Base-by-base conservation (phyloP, 1,140 invertebrate species). In the Drosophila parabipectinata region DNA sequence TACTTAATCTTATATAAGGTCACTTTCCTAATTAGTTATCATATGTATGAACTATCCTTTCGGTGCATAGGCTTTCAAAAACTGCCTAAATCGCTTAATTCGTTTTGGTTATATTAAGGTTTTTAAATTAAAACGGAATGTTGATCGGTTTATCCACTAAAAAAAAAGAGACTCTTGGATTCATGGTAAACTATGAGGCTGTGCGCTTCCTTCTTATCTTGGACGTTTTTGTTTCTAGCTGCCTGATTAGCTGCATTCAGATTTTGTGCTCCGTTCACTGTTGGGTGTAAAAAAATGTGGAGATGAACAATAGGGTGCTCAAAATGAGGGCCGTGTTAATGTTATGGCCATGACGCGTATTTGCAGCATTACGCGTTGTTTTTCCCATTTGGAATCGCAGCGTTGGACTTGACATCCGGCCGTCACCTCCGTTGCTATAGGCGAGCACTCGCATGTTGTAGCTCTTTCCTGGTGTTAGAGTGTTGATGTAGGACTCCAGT, bases 401-500 rank as follows among this genome's bases (percentile, higher is more conserved):
- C 2, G 96, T 94, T 0, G 98, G 98, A 68, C 97, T 98, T 48
- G 98, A 98, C 97, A 98, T 98, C 55, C 98, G 95, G 0, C 98
- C 98, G 91, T 99, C 98, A 0, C 98, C 98, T 26, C 98, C 98
- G 74, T 96, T 96, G 24, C 97, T 98, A 92, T 95, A 99, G 0
- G 96, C 98, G 7, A 99, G 93, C 0, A 99, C 97, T 91, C 98
- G 94, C 80, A 99, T 93, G 76, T 96, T 95, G 88, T 99, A 99
- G 0, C 94, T 94, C 92, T 97, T 97, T 18, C 97, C 97, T 1
- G 97, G 96, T 4, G 95, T 95, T 7, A 99, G 93, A 84, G 95
- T 96, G 4, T 92, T 92, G 8, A 99, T 95, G 72, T 95, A 95
- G 0, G 95, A 95, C 89, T 98, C 95, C 3, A 98, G 93, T 78